These are phyloP conservation scores for Iselma pallidipennis DNA, from an alignment of 2,888 invertebrate species.

Conservation along the genomic window DNA sequence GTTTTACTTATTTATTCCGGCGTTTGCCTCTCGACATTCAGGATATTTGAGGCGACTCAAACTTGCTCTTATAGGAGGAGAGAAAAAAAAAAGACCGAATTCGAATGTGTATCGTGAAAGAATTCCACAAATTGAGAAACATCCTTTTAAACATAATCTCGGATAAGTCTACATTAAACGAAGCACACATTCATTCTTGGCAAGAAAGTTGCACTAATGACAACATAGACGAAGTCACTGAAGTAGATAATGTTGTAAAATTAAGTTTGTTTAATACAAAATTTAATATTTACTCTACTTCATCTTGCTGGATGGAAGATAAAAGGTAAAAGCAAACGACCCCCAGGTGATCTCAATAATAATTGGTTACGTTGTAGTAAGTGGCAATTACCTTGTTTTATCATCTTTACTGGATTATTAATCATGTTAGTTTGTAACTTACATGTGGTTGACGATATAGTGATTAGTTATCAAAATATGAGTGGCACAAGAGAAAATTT, in stretches of 20 bases:
- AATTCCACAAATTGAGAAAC: no score
- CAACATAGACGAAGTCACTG: conserved; percentile 15
- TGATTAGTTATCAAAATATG: neutral
- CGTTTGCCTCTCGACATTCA: conserved; percentile 33
- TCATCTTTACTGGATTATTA: neutral
- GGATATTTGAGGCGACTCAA: conserved; percentile 32
- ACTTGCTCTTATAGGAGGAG: no score
- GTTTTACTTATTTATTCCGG: conserved; percentile 43
- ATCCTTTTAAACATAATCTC: no score
- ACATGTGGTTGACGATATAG: neutral
- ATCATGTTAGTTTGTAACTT: neutral
- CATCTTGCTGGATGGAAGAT: neutral
- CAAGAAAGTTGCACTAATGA: conserved; percentile 6
- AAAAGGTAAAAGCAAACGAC: neutral
- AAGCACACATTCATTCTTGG: no score
- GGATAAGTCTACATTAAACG: no score
- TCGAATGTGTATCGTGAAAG: no score
- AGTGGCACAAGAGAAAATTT: no score
- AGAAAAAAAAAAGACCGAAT: no score
- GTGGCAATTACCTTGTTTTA: neutral
- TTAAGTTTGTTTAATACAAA: conserved; percentile 30
- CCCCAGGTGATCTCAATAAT: neutral
- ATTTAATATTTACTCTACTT: conserved; percentile 33
- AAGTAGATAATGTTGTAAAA: conserved; percentile 27
- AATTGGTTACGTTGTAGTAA: neutral